phyloP scores from a whole-genome alignment of 2,888 invertebrate species.

The Diogma glabrata region DNA sequence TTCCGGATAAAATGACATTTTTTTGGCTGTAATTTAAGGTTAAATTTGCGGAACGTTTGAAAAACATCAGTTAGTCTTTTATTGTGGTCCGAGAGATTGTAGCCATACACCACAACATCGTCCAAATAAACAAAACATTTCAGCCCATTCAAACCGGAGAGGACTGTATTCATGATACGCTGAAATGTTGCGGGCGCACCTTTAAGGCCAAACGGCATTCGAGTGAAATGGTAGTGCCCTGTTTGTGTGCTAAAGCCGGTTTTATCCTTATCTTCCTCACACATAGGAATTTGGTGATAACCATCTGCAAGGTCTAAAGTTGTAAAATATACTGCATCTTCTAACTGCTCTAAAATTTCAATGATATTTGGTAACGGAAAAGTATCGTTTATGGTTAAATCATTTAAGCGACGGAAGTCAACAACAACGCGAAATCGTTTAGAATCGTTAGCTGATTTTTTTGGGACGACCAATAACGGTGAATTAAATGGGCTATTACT shows the following conservation, averaged over 20 bases:
- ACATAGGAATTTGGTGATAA: conserved; percentile 14
- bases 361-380: conserved; percentile 17
- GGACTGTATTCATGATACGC: background rate
- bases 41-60: background rate
- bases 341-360: conserved; percentile 14
- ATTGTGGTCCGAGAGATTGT: background rate
- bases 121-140: background rate
- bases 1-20: too few species aligned
- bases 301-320: conserved; percentile 15
- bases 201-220: background rate
- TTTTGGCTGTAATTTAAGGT: background rate
- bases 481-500: background rate
- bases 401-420: background rate
- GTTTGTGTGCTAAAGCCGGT: background rate
- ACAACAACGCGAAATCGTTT: background rate
- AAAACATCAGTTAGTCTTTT: background rate
- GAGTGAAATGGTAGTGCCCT: background rate
- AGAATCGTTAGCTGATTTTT: background rate
- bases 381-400: background rate
- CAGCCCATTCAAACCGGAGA: background rate
- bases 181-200: background rate
- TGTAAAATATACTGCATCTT: conserved; percentile 14
- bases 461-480: background rate
- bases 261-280: conserved; percentile 10
- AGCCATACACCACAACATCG: conserved; percentile 4